Conservation (phyloP, 2,797 vertebrate genomes). For the Molossus alvarezi region DNA sequence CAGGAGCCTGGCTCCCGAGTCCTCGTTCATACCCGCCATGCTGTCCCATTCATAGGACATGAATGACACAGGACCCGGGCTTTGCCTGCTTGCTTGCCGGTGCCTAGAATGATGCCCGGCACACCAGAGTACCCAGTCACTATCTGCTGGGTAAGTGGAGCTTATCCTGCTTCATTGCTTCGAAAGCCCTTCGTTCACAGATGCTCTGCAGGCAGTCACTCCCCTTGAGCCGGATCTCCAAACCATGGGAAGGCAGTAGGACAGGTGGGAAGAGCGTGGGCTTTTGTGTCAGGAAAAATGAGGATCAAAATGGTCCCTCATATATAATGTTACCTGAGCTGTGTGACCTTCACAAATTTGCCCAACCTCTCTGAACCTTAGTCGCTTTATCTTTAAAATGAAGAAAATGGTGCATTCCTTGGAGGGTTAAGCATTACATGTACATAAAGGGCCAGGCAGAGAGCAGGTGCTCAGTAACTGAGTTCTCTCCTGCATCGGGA, state of each 20-base stretch:
- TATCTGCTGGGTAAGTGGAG: not conserved
- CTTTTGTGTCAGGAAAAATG: not conserved
- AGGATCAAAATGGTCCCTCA: not conserved
- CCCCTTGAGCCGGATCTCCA: not conserved
- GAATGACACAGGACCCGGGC: not conserved
- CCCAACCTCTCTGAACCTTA: not conserved
- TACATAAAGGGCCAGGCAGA: not conserved
- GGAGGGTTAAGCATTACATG: not conserved
- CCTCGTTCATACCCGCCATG: not conserved
- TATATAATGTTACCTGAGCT: not conserved
- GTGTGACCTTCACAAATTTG: not conserved
- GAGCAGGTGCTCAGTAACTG: not conserved
- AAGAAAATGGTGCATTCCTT: not conserved
- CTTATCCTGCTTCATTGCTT: not conserved
- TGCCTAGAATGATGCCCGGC: not conserved
- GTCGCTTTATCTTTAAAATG: not conserved
- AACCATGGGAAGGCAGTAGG: not conserved
- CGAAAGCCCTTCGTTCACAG: not conserved
- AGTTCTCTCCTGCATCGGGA: not conserved
- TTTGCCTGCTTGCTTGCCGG: not conserved
- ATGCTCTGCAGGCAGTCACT: not conserved
- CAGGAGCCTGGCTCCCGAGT: not conserved
- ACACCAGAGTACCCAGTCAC: not conserved
- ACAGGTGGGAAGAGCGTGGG: not conserved
- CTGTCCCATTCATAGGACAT: not conserved